Evolutionary conservation across 2,113 vertebrate species (phyloP).

Genomic region (Zosterops hypoxanthus): DNA sequence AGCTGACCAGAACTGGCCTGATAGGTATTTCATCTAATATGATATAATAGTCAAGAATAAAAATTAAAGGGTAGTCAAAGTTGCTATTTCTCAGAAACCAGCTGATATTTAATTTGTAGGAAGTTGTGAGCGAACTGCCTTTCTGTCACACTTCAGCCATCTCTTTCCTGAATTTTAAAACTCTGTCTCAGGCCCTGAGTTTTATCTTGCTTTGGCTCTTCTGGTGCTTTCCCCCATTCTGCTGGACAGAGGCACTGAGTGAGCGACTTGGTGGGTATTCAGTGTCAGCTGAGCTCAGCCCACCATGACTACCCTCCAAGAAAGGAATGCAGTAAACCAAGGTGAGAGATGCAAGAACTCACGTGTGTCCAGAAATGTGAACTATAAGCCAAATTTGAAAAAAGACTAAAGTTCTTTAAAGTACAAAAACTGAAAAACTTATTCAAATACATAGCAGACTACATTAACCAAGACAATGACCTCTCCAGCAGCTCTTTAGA

Average conservation of each 20-base stretch:
- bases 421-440: not conserved
- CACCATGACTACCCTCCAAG: not conserved
- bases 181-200: not conserved
- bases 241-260: accelerated
- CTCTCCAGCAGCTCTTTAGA: not conserved
- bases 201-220: not conserved
- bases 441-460: not conserved
- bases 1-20: not conserved
- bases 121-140: not conserved
- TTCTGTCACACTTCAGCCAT: not conserved
- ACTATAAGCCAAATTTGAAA: not conserved
- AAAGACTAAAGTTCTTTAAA: not conserved
- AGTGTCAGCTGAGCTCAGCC: not conserved
- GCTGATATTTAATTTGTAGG: not conserved
- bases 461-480: not conserved
- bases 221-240: not conserved
- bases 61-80: not conserved
- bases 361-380: not conserved
- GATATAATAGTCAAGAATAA: not conserved
- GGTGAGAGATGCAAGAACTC: not conserved
- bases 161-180: not conserved
- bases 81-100: not conserved
- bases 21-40: not conserved
- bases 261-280: not conserved
- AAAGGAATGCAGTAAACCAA: not conserved